phyloP scores from a whole-genome alignment of 2,113 vertebrate species.

The Catharus fuscescens region DNA sequence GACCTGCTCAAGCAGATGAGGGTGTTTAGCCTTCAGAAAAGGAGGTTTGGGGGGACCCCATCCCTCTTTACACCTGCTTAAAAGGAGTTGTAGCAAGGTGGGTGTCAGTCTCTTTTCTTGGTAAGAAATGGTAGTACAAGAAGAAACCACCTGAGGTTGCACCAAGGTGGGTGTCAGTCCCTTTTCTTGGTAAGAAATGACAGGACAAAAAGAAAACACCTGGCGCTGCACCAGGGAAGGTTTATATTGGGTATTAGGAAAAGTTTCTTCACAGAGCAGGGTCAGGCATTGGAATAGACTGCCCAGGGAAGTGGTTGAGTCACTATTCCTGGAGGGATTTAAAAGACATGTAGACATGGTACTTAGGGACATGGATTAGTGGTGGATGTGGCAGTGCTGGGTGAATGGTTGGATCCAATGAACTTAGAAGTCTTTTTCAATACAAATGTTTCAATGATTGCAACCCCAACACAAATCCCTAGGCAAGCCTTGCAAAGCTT shows the following conservation, averaged over 20 bases:
- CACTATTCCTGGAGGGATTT: not conserved
- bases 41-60: rapidly evolving
- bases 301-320: not conserved
- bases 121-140: not conserved
- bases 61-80: not conserved
- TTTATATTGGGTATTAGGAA: not conserved
- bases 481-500: not conserved
- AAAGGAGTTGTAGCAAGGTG: not conserved
- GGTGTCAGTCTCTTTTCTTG: not conserved
- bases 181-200: not conserved
- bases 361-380: not conserved
- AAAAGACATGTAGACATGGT: not conserved
- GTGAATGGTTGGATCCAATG: not conserved
- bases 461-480: not conserved
- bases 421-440: not conserved
- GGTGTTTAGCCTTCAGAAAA: not conserved
- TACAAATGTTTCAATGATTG: not conserved
- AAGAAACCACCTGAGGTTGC: not conserved
- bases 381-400: not conserved
- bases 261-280: not conserved
- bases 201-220: not conserved
- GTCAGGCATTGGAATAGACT: not conserved
- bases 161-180: not conserved
- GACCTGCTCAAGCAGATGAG: not conserved
- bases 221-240: not conserved